Base-by-base conservation (phyloP, 2,113 vertebrate genomes). In the Centropristis striata region DNA sequence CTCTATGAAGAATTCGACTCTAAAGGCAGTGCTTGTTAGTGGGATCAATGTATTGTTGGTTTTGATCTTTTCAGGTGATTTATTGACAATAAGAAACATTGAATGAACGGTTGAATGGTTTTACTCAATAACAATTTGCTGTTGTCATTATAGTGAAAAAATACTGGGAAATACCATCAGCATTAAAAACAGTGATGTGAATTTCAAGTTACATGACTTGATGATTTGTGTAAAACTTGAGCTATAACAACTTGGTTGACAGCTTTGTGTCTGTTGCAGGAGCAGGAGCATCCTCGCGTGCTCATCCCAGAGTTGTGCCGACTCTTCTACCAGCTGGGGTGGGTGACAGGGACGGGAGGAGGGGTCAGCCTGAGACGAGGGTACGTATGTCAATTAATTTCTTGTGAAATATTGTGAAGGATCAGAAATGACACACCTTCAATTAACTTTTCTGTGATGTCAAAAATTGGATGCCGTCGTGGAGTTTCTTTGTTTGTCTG, bases 261-360 rank as follows among this genome's bases (percentile, higher is more conserved):
- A 4, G 4, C 28, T 58, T 15, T 66, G 44, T 46, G 1, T 73
- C 3, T 75, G 13, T 86, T 54, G 0, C 86, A 99, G 98, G 96
- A 97, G 28, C 93, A 90, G 58, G 94, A 97, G 42, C 96, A 99
- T 89, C 98, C 98, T 16, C 95, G 96, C 36, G 84, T 94, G 27
- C 94, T 99, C 76, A 99, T 99, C 81, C 98, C 97, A 10, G 97
- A 99, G 75, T 95, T 99, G 49, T 99, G 97, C 87, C 95, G 93
- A 8, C 96, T 97, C 51, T 99, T 99, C 83, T 99, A 99, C 94
- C 94, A 96, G 77, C 94, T 98, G 69, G 98, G 98, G 81, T 99
- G 98, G 98, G 97, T 99, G 57, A 99, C 97, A 0, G 98, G 98
- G 39, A 99, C 97, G 16, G 98, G 98, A 58, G 98, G 98, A 76